Base-by-base conservation (phyloP, 2,888 invertebrate species). In the Patella ulyssiponensis region DNA sequence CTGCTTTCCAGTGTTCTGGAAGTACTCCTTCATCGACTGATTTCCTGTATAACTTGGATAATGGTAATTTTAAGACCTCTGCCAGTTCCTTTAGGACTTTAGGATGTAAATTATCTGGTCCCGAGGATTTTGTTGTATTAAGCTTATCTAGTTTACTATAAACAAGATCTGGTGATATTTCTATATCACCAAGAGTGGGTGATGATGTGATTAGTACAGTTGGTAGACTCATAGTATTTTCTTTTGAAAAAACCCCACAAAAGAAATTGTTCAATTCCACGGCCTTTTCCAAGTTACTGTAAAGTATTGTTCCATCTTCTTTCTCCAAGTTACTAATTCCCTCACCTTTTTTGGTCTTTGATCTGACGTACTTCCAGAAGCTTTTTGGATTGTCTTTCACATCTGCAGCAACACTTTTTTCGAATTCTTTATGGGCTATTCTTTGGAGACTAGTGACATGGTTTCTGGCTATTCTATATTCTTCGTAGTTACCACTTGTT, bases 201-300 rank as follows among this genome's bases (percentile, higher is more conserved):
- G 23, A 23, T n/a, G 9, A 20, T n/a, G 20, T 64, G 7, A 23
- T 64, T n/a, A 20, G n/a, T 2, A 64, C 20, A 20, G 9, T 23
- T 2, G n/a, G 64, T 3, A 11, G 11, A 3, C 20, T 53, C 17
- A 20, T 64, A 11, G 64, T 44, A 11, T 74, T 71, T 51, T 71
- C 64, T n/a, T 58, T 23, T 4, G 69, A 72, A 51, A 76, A 76
- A 20, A 76, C 54, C 9, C 64, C 51, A 56, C 71, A 72, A 51
- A 76, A 72, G 20, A 78, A 74, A 20, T 15, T 71, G 15, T 75
- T 78, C 12, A 74, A 17, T 23, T 56, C 51, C 44, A 73, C 70
- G 23, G 70, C 58, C n/a, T 76, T 76, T 23, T 73, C 53, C 52
- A 71, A 20, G n/a, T 64, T 20, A 20, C 23, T 23, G 20, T n/a